phyloP scores from a whole-genome alignment of 2,888 invertebrate genomes.

The Tinea semifulvella region DNA sequence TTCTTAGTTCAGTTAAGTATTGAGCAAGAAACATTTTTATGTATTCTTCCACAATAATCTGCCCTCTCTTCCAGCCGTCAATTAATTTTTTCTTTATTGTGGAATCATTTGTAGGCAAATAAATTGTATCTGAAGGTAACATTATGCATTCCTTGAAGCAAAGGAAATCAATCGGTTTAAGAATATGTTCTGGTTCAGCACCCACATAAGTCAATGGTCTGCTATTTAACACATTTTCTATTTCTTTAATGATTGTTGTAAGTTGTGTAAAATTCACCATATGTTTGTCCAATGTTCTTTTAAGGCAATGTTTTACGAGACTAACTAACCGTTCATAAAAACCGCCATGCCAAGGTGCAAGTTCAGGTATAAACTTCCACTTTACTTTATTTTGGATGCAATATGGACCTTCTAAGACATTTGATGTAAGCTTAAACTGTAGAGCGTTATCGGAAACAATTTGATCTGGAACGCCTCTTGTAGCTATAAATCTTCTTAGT shows the following conservation, averaged over 20 bases:
- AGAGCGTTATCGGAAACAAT: slow-evolving; percentile 19
- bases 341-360: slow-evolving; percentile 22
- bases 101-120: too few species aligned
- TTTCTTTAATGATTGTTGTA: slow-evolving; percentile 17
- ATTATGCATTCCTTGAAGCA: background rate
- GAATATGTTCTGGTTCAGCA: slow-evolving; percentile 15
- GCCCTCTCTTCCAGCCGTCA: background rate
- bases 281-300: slow-evolving; percentile 18
- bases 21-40: slow-evolving; percentile 9
- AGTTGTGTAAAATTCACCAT: slow-evolving; percentile 16
- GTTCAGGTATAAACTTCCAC: slow-evolving; percentile 21
- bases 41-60: background rate
- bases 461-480: slow-evolving; percentile 14
- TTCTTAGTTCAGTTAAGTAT: slow-evolving; percentile 13
- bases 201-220: slow-evolving; percentile 18
- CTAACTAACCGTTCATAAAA: slow-evolving; percentile 20
- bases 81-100: background rate
- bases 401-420: slow-evolving; percentile 16
- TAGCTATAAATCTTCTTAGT: slow-evolving; percentile 13
- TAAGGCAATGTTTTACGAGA: slow-evolving; percentile 17
- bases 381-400: slow-evolving; percentile 16
- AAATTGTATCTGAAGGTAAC: too few species aligned
- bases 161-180: slow-evolving; percentile 18
- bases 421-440: slow-evolving; percentile 17
- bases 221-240: slow-evolving; percentile 18